These are phyloP conservation scores for Lottia gigantea DNA, from an alignment of 2,888 invertebrate genomes.

Conservation along the genomic window DNA sequence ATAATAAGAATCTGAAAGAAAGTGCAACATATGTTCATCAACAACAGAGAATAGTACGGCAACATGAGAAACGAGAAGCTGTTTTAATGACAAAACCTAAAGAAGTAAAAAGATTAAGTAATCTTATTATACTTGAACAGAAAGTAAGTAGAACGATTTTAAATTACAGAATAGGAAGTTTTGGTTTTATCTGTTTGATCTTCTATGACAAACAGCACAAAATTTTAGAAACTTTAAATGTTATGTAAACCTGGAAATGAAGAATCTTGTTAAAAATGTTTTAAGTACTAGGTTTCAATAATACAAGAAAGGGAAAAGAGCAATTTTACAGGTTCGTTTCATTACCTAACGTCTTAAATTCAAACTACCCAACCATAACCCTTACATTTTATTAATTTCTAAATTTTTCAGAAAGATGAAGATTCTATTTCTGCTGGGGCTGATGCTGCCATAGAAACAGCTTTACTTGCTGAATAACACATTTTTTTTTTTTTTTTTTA, in stretches of 20 bases:
- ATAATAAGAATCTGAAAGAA: slow-evolving; percentile 43
- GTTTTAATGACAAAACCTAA: slow-evolving; percentile 54
- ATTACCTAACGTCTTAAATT: no score
- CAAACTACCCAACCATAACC: no score
- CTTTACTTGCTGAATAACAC: slow-evolving; percentile 40
- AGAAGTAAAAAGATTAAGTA: slow-evolving; percentile 61
- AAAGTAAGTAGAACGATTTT: slow-evolving; percentile 50
- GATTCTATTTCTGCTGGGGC: slow-evolving; percentile 59
- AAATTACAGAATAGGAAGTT: no score
- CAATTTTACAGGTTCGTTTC: no score
- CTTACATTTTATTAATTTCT: slow-evolving; percentile 9
- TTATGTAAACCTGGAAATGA: no score
- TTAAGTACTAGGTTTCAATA: no score
- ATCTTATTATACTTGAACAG: slow-evolving; percentile 62
- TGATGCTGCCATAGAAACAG: slow-evolving; percentile 55
- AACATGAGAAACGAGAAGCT: slow-evolving; percentile 46
- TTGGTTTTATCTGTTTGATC: no score
- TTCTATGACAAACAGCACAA: no score
- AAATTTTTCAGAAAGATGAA: slow-evolving; percentile 52
- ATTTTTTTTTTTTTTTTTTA: no score
- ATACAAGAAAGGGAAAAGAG: no score
- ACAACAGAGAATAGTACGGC: slow-evolving; percentile 39
- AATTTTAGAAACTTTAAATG: no score
- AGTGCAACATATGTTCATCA: slow-evolving; percentile 41
- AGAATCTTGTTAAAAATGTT: no score